Evolutionary conservation across 2,797 vertebrate species (phyloP).

Genomic region (Sphenodon punctatus): DNA sequence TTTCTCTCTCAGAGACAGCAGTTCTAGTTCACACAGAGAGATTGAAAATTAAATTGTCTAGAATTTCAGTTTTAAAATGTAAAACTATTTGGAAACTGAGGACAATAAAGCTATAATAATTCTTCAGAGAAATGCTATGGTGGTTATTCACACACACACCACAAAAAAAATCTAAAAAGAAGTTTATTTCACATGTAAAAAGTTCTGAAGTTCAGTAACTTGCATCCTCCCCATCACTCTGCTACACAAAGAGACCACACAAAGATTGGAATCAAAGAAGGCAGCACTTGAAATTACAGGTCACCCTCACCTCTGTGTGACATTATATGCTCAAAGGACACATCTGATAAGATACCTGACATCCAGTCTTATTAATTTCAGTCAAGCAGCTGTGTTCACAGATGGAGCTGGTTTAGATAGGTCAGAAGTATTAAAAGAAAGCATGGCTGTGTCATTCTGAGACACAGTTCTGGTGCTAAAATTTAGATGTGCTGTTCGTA

Average conservation of each 20-base stretch:
- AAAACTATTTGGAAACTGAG: neutral
- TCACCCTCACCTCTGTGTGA: neutral
- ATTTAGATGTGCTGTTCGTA: neutral
- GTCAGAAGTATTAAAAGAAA: neutral
- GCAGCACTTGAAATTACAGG: neutral
- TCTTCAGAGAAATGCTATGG: fast-evolving
- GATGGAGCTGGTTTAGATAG: neutral
- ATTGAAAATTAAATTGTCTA: neutral
- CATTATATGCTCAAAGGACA: neutral
- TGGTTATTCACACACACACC: too few relatives aligned
- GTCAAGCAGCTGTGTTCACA: neutral
- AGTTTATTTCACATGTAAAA: neutral
- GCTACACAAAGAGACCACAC: neutral
- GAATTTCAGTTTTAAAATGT: neutral
- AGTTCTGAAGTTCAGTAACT: neutral
- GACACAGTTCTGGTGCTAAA: neutral
- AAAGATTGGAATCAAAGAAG: neutral
- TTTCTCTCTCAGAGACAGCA: neutral
- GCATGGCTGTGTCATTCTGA: neutral
- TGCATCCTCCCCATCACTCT: neutral
- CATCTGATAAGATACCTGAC: neutral
- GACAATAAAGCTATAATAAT: neutral
- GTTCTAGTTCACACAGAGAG: neutral
- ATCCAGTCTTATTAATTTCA: neutral
- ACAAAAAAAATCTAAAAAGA: neutral